Evolutionary conservation across 2,888 invertebrate species (phyloP), one percentile per base, ranked within the genome.

Genomic region (Perithous albicinctus): DNA sequence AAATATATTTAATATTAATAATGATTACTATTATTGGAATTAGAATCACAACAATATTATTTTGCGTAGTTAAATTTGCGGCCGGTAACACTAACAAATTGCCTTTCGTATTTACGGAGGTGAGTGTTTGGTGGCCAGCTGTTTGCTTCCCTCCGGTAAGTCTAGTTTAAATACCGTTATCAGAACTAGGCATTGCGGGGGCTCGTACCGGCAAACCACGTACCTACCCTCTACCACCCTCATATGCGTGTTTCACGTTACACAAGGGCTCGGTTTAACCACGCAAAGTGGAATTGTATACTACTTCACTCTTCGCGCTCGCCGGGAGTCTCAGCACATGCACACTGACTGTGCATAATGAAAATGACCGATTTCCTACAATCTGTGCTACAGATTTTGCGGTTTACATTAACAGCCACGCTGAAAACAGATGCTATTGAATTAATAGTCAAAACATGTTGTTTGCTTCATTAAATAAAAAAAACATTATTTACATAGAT

Each of bases 151-250:
- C 78, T 82, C 61, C 78, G 78, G 69, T 84, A 84, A 85, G 83
- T 85, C 83, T 83, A 84, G 87, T 86, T 88, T 86, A 87, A 88
- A 87, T 88, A 86, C 80, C 85, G 86, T 89, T 89, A 89, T 89
- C 87, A 84, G 84, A 43, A 77, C 83, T 85, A 84, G 85, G 78
- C 85, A 85, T 80, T 76, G 81, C 84, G 69, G 69, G 61, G 73
- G 70, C 69, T 51, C 69, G 83, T 64, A 75, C 63, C 66, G 46
- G 43, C 74, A 77, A 70, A 84, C 82, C 73, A 74, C 61, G 78
- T 82, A 80, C 83, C 84, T 87, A 82, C 83, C 72, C 78, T 12
- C 75, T 82, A 72, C 38, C 32, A 56, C 75, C 61, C 67, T 51
- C 63, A 64, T 74, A 79, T 79, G 78, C 80, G 84, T 86, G 87